Conservation (phyloP, 2,888 invertebrate species). For the Flabesymbios commensalis region DNA sequence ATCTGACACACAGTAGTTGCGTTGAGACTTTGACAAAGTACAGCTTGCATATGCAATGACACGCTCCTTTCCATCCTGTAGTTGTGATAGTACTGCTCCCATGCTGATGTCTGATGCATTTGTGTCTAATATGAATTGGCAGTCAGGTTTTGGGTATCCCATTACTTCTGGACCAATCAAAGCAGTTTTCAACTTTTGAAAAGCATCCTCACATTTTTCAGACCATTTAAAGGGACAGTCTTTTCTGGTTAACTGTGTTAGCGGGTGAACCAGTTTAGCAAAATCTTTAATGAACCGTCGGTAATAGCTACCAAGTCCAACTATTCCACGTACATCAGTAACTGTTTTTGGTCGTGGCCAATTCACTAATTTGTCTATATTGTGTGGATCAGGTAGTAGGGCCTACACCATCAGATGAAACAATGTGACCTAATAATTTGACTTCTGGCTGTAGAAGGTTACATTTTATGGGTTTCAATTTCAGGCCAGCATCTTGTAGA, state of each 20-base stretch:
- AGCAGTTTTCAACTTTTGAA: conserved; percentile 1
- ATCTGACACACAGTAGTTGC: conserved; percentile 23
- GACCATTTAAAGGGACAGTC: conserved; percentile 18
- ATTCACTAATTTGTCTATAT: neutral
- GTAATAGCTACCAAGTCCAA: conserved; percentile 33
- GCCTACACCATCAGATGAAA: neutral
- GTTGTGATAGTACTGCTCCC: conserved; percentile 23
- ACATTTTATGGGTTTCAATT: conserved; percentile 28
- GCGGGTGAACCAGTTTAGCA: conserved; percentile 19
- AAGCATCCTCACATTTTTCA: conserved; percentile 8
- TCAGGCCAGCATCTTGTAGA: conserved; percentile 15
- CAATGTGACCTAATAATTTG: conserved; percentile 24
- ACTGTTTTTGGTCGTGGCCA: conserved; percentile 5
- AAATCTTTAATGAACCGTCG: conserved; percentile 24
- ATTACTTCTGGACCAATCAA: conserved; percentile 22
- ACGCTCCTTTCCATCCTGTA: conserved; percentile 19
- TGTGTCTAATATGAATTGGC: conserved; percentile 14
- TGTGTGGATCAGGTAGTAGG: neutral
- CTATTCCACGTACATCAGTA: conserved; percentile 26
- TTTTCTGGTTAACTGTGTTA: conserved; percentile 21
- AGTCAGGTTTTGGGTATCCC: conserved; percentile 5
- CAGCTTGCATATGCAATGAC: conserved; percentile 24
- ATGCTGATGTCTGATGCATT: conserved; percentile 16
- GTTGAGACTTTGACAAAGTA: conserved; percentile 10
- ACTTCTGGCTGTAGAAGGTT: no score